phyloP scores from a whole-genome alignment of 2,113 vertebrate species.

The Tachysurus fulvidraco region DNA sequence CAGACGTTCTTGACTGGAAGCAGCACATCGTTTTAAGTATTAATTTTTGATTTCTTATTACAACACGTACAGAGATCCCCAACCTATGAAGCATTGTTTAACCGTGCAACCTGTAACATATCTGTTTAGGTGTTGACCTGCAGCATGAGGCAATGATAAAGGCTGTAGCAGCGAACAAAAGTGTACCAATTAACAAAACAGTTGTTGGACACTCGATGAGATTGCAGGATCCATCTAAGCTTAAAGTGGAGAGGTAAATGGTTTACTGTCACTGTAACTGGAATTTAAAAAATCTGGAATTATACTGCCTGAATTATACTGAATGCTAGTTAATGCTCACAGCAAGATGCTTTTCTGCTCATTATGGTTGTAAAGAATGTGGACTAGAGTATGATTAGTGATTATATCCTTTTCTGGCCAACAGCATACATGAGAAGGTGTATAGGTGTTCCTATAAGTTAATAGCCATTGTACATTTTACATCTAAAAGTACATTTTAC shows the following conservation, averaged over 20 bases:
- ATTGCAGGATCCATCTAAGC: conserved; percentile 54
- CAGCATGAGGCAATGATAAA: conserved; percentile 48
- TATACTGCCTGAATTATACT: too few relatives aligned
- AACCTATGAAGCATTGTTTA: background rate
- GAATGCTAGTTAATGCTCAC: too few relatives aligned
- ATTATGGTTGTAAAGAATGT: too few relatives aligned
- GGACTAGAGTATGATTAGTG: too few relatives aligned
- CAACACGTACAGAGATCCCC: too few relatives aligned
- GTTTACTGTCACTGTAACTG: too few relatives aligned
- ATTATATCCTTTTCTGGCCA: background rate
- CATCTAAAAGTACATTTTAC: too few relatives aligned
- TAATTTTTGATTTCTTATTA: background rate
- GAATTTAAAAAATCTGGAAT: too few relatives aligned
- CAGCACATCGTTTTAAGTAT: conserved; percentile 60
- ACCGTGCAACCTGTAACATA: background rate
- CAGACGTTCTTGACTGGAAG: conserved; percentile 60
- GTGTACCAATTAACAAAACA: background rate
- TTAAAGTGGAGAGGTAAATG: conserved; percentile 57
- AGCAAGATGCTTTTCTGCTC: too few relatives aligned
- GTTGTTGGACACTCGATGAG: conserved; percentile 57
- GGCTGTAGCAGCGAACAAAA: conserved; percentile 54
- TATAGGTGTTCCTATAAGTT: background rate
- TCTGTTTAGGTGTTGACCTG: conserved; percentile 47
- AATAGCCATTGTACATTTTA: too few relatives aligned
- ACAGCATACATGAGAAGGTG: background rate